These are phyloP conservation scores for Dendrolimus pini DNA, from an alignment of 2,888 invertebrate genomes.

Conservation along the genomic window DNA sequence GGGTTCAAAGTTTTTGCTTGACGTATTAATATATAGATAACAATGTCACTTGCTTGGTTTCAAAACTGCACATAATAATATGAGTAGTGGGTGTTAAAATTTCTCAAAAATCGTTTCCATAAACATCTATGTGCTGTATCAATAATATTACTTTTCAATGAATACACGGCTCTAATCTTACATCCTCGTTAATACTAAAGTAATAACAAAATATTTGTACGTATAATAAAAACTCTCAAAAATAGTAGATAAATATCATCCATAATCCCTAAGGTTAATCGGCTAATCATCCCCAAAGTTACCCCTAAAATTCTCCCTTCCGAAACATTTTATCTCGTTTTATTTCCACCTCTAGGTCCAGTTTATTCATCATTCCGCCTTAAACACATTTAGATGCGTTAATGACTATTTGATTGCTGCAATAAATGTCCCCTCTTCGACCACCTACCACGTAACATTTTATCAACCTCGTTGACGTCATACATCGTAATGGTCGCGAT, in stretches of 20 bases:
- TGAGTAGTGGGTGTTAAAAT: too few species aligned
- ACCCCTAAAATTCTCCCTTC: background rate
- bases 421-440: background rate
- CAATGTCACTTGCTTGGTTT: too few species aligned
- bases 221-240: background rate
- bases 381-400: background rate
- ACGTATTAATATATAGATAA: too few species aligned
- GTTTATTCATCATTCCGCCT: background rate
- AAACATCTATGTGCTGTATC: too few species aligned
- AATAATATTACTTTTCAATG: too few species aligned
- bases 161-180: too few species aligned
- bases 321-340: background rate
- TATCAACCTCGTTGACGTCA: background rate
- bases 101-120: too few species aligned
- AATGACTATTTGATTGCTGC: background rate
- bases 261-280: background rate
- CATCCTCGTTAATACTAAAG: too few species aligned
- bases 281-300: background rate
- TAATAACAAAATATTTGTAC: too few species aligned
- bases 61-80: too few species aligned
- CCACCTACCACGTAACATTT: background rate
- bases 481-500: background rate
- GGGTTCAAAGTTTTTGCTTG: too few species aligned
- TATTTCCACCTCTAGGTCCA: background rate
- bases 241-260: background rate